Percentiles rank a stretch among this genome's conserved stretches.
Conservation (phyloP, 1,140 invertebrate species). For the Drosophila grimshawi region DNA sequence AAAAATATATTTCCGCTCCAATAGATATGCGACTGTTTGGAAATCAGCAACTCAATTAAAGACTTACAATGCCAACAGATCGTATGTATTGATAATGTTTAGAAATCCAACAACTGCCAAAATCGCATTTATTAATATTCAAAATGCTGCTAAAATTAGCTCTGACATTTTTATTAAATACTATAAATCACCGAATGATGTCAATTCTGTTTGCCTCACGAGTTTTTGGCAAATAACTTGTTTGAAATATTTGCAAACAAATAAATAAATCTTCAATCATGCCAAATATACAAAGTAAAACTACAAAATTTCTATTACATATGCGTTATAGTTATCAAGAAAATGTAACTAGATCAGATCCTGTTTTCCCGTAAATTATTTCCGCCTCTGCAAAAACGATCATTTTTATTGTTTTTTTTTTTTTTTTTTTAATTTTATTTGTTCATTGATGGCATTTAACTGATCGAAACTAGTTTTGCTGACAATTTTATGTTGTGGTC, state of each 20-base stretch:
- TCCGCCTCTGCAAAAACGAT: slow-evolving; percentile 22
- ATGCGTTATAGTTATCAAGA: not conserved
- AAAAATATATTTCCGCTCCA: not conserved
- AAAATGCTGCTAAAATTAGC: not conserved
- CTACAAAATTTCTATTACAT: slow-evolving; percentile 3
- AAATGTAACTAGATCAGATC: slow-evolving; percentile 6
- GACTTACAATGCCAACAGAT: too few species aligned
- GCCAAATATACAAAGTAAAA: slow-evolving; percentile 10
- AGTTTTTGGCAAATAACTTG: slow-evolving; percentile 26
- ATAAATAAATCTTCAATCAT: slow-evolving; percentile 22
- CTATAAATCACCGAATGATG: slow-evolving; percentile 19
- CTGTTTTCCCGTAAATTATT: slow-evolving; percentile 28
- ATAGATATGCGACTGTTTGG: too few species aligned
- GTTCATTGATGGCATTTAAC: slow-evolving; percentile 8
- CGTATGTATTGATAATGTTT: too few species aligned
- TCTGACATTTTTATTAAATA: slow-evolving; percentile 4
- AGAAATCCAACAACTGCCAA: too few species aligned
- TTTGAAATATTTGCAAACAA: slow-evolving; percentile 12
- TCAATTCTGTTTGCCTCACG: slow-evolving; percentile 17
- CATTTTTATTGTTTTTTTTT: slow-evolving; percentile 22
- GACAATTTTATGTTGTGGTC: slow-evolving; percentile 31
- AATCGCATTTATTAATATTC: not conserved
- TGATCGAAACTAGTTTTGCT: slow-evolving; percentile 37
- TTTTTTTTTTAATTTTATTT: not conserved
- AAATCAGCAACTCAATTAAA: too few species aligned